Base-by-base conservation (phyloP, 64 coral and sea anemone species). In the Orbicella faveolata region DNA sequence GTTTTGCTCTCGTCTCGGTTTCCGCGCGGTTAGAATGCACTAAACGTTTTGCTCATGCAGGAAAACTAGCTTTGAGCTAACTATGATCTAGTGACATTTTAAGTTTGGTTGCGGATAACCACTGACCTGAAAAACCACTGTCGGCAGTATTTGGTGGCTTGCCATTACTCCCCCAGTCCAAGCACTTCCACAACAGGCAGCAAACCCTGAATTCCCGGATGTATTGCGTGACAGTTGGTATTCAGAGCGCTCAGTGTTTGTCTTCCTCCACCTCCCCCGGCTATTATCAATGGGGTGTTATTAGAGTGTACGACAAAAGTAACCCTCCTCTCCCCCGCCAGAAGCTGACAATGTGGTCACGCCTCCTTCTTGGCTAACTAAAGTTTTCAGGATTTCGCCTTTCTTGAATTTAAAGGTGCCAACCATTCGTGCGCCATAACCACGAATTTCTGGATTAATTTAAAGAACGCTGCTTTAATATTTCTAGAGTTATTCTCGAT, bases 261-360 rank as follows among this genome's bases (percentile, higher is more conserved):
- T 3, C 94, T 87, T 62, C 94, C 94, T 34, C 94, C 94, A 63
- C 94, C 94, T 48, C 94, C 94, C 61, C 94, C 94, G 26, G 94
- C 94, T 36, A 96, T 63, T 20, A 96, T 69, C 44, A 96, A 55
- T 36, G 90, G 90, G 16, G 87, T 89, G 55, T 96, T 83, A 68
- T 96, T 75, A 14, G 65, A 34, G 12, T 79, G 74, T 10, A 80
- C 68, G 5, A 96, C 90, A 67, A 93, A 96, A 36, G 66, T 96
- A 89, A 80, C 94, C 61, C 94, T 30, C 30, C 30, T 30, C 94
- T 15, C 94, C 94, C 20, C 90, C 94, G 12, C 87, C 57, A 33
- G 0, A 11, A 48, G 16, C 36, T 52, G 13, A 7, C 17, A 2
- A 39, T 6, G 12, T 12, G 6, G 14, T 51, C 13, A 34, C 34